A percentile compares a stretch with the other conserved stretches of the same genome.
These are phyloP conservation scores for Thomomys bottae DNA, from an alignment of 2,113 vertebrate species.

Conservation along the genomic window DNA sequence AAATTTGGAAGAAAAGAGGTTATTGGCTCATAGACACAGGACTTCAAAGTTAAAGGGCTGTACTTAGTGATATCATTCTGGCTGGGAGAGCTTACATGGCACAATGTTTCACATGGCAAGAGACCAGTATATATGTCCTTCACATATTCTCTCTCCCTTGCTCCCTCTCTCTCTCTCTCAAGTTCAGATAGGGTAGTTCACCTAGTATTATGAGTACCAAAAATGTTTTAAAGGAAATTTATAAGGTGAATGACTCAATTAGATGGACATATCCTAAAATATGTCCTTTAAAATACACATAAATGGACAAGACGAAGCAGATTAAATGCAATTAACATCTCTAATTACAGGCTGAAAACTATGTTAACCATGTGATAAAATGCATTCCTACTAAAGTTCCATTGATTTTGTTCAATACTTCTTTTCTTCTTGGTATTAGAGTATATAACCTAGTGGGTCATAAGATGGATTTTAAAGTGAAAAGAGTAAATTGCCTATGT, in stretches of 20 bases:
- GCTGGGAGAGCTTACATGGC: neutral
- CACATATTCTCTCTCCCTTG: too few relatives aligned
- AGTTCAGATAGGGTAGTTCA: too few relatives aligned
- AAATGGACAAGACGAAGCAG: neutral
- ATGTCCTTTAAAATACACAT: slow-evolving; percentile 29
- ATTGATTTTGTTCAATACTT: slow-evolving; percentile 34
- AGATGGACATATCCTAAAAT: neutral
- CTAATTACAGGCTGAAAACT: neutral
- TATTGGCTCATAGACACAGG: neutral
- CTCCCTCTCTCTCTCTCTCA: too few relatives aligned
- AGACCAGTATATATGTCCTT: neutral
- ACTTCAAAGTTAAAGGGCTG: neutral
- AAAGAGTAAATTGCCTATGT: slow-evolving; percentile 20
- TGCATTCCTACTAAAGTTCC: slow-evolving; percentile 1
- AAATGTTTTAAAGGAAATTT: neutral
- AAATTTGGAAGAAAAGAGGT: neutral
- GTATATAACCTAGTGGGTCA: slow-evolving; percentile 26
- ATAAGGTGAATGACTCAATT: neutral
- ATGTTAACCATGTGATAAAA: slow-evolving; percentile 26
- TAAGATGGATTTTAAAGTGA: slow-evolving; percentile 21
- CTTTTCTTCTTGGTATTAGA: slow-evolving; percentile 14
- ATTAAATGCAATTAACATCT: neutral
- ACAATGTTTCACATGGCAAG: neutral
- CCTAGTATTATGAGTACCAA: neutral
- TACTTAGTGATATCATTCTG: neutral